Evolutionary conservation across 2,888 invertebrate species (phyloP), one percentile per base, ranked within the genome.

Genomic region (Baccha elongata): DNA sequence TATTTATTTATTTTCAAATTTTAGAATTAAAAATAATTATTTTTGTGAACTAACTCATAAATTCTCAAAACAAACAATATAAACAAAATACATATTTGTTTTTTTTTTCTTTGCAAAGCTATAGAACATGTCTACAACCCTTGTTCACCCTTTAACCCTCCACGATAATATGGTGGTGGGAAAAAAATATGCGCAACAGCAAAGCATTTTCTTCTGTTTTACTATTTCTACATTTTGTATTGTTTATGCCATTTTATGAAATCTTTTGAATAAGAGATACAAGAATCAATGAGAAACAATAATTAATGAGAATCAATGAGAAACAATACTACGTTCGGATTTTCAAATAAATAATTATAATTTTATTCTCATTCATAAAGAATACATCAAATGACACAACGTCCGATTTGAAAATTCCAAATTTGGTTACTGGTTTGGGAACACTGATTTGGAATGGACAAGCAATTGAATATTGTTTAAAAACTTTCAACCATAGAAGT

Each of bases 381-480:
- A 42, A 52, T 11, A 40, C 17, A 71, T 26, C 55, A 64, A 40
- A 67, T 23, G 29, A 23, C 19, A 60, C 48, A 32, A 74, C 60
- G 67, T 81, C 76, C 76, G 81, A 81, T 81, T 81, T 71, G 60
- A 75, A 81, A 75, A 65, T 65, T 71, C 81, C 76, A 81, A 76
- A 81, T 72, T 75, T 76, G 81, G 81, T 26, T 15, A 76, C 58
- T 60, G 48, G 69, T 74, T 50, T 50, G 42, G 17, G 32, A 21
- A 2, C 29, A 5, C 46, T 48, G 53, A 68, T 50, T 74, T 69
- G 76, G 69, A 42, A 29, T 62, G 71, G 48, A 81, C 76, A 76
- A 81, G 40, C 81, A 23, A 81, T 76, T 81, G 40, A 60, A 69
- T 72, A 60, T 67, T 67, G 76, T 81, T 48, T n/a, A n/a, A n/a